These are phyloP conservation scores for Periophthalmus magnuspinnatus DNA, from an alignment of 2,797 vertebrate species.

Conservation along the genomic window DNA sequence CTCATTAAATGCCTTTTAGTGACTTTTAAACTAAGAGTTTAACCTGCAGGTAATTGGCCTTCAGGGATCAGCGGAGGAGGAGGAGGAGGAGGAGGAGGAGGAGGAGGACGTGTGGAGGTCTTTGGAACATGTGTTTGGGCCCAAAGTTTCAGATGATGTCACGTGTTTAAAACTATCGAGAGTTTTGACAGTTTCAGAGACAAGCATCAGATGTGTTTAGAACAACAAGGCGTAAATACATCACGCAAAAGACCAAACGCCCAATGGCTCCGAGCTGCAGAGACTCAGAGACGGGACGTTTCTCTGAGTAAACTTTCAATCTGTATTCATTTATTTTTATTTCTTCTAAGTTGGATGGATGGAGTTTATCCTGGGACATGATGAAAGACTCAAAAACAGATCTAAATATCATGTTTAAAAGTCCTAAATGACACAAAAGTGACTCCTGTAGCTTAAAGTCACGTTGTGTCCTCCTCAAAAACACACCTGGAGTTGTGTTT, in stretches of 20 bases:
- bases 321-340: neutral
- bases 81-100: too few relatives aligned
- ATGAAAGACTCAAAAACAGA: neutral
- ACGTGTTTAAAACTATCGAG: conserved; percentile 50
- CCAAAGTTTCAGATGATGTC: conserved; percentile 33
- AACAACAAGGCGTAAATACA: conserved; percentile 33
- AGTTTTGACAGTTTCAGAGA: conserved; percentile 49
- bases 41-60: conserved; percentile 46
- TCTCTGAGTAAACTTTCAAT: neutral
- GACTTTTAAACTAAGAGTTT: conserved; percentile 47
- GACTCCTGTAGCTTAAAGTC: too few relatives aligned
- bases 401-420: too few relatives aligned
- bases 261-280: conserved; percentile 10
- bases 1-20: conserved; percentile 31
- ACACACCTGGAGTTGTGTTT: too few relatives aligned
- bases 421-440: too few relatives aligned
- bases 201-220: conserved; percentile 53
- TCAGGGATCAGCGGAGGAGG: conserved; percentile 21
- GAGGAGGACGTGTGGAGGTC: too few relatives aligned
- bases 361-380: neutral
- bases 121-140: conserved; percentile 39
- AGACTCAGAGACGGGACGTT: neutral
- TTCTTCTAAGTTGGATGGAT: neutral
- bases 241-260: conserved; percentile 33
- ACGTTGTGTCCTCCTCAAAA: too few relatives aligned